Evolutionary conservation across 2,113 vertebrate species (phyloP).

Genomic region (Callipepla squamata): DNA sequence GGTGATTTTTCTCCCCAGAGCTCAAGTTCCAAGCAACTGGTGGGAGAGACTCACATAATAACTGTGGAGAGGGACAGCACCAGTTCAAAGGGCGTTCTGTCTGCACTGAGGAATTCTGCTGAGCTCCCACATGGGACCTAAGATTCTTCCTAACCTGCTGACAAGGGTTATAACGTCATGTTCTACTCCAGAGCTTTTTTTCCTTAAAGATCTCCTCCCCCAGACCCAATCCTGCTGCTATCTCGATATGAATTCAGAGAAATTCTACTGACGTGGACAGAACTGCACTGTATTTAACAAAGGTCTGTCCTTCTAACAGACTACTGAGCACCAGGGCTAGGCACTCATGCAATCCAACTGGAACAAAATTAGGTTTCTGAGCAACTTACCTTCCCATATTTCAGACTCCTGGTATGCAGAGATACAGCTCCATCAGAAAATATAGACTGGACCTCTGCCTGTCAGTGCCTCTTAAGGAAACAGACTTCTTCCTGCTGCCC

Average conservation of each 20-base stretch:
- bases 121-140: rapidly evolving
- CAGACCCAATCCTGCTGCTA: background rate
- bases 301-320: background rate
- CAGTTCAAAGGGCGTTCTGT: background rate
- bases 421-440: conserved; percentile 93
- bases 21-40: background rate
- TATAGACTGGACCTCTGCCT: conserved; percentile 97
- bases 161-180: background rate
- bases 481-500: background rate
- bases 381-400: conserved; percentile 91
- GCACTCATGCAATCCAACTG: background rate
- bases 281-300: background rate
- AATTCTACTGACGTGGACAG: background rate
- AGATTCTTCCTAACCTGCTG: background rate
- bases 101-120: background rate
- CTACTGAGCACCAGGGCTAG: background rate
- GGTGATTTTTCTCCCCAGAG: background rate
- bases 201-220: background rate
- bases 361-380: background rate
- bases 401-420: conserved; percentile 94
- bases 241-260: background rate
- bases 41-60: background rate
- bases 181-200: background rate
- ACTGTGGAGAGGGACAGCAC: background rate
- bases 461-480: conserved; percentile 68